Conservation (phyloP, 1,140 invertebrate species). For the Trialeurodes vaporariorum region DNA sequence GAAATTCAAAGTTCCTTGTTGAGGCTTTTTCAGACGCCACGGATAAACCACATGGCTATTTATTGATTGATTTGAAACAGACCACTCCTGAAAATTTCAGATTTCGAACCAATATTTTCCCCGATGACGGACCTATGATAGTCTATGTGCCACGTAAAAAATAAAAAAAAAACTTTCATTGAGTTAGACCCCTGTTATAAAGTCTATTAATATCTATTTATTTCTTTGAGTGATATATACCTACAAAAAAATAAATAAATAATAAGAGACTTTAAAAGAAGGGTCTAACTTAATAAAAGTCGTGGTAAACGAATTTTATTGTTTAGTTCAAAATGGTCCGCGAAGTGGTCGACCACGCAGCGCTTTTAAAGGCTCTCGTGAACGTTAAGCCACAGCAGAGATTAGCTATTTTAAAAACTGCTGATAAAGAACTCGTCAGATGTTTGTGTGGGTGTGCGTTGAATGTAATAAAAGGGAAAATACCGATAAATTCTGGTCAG, state of each 20-base stretch:
- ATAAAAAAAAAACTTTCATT: background rate
- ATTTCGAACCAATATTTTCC: slow-evolving; percentile 14
- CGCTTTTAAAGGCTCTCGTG: background rate
- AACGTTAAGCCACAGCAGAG: slow-evolving; percentile 4
- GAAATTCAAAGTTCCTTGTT: slow-evolving; percentile 1
- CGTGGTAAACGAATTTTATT: no score
- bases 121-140: background rate
- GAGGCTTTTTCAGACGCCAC: slow-evolving; percentile 12
- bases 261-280: no score
- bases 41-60: slow-evolving; percentile 8
- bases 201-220: no score
- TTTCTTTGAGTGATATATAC: no score
- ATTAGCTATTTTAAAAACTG: slow-evolving; percentile 4
- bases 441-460: slow-evolving; percentile 8
- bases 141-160: background rate
- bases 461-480: slow-evolving; percentile 11
- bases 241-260: no score
- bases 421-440: background rate
- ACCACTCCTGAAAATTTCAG: slow-evolving; percentile 9
- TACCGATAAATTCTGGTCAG: background rate
- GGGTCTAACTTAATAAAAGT: no score
- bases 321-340: background rate
- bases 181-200: background rate
- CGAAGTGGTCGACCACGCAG: background rate
- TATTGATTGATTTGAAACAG: slow-evolving; percentile 15